A percentile compares a stretch with the other conserved stretches of the same genome.
These are phyloP conservation scores for Myotis planiceps DNA, from an alignment of 2,797 vertebrate genomes.

Conservation along the genomic window DNA sequence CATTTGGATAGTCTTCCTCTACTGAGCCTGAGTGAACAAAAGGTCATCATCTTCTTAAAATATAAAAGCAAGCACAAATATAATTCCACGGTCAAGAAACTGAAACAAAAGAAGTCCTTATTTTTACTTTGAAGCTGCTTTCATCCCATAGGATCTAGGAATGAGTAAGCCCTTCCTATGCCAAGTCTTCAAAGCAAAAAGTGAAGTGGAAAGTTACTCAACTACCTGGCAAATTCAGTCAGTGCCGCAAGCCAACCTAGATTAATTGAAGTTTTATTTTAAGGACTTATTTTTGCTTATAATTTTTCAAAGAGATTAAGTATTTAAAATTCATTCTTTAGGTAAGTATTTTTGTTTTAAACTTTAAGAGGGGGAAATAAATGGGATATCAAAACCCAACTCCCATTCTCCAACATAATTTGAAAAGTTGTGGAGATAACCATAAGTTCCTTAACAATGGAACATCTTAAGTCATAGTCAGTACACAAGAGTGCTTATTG, in stretches of 20 bases:
- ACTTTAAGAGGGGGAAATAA: constrained; percentile 10
- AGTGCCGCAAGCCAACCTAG: background rate
- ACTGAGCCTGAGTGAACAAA: constrained; percentile 23
- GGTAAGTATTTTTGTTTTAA: constrained; percentile 25
- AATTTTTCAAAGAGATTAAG: background rate
- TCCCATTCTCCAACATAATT: constrained; percentile 22
- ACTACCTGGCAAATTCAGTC: constrained; percentile 1
- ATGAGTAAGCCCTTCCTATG: background rate
- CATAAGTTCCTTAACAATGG: background rate
- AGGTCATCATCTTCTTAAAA: constrained; percentile 21
- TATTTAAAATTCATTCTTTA: background rate
- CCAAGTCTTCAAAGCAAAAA: constrained; percentile 45
- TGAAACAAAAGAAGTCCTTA: constrained; percentile 19
- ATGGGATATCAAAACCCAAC: background rate
- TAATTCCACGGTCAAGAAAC: constrained; percentile 30
- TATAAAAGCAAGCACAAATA: constrained; percentile 37
- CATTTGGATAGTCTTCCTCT: background rate
- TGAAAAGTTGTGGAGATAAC: constrained; percentile 38
- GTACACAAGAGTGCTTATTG: background rate
- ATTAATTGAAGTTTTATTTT: constrained; percentile 15
- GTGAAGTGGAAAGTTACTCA: constrained; percentile 24
- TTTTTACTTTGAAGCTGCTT: constrained; percentile 45
- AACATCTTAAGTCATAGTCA: background rate
- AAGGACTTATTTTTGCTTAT: constrained; percentile 24
- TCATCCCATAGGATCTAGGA: background rate